phyloP scores from a whole-genome alignment of 2,797 vertebrate genomes.

The Gymnoscopelus microlampas region DNA sequence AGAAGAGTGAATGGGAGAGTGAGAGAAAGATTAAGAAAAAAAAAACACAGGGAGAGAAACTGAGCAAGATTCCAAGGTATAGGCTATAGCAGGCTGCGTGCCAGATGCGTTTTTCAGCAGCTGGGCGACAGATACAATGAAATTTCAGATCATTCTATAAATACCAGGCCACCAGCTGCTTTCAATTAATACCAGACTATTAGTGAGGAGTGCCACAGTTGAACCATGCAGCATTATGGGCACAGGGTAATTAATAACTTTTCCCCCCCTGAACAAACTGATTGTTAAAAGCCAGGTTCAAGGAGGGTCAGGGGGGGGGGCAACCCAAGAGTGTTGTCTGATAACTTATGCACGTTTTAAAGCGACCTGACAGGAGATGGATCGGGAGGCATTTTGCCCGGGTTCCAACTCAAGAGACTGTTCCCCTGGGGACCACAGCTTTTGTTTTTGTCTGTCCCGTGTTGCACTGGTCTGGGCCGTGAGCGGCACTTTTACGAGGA shows the following conservation, averaged over 20 bases:
- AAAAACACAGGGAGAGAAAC: slow-evolving; percentile 27
- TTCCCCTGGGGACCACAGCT: slow-evolving; percentile 22
- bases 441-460: slow-evolving; percentile 57
- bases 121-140: slow-evolving; percentile 84
- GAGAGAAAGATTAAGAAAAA: slow-evolving; percentile 23
- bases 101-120: slow-evolving; percentile 83
- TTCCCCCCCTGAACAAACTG: slow-evolving; percentile 41
- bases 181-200: slow-evolving; percentile 81
- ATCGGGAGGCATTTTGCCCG: slow-evolving; percentile 49
- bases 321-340: slow-evolving; percentile 19
- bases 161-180: slow-evolving; percentile 83
- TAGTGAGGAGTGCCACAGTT: slow-evolving; percentile 75
- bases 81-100: slow-evolving; percentile 62
- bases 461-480: slow-evolving; percentile 50
- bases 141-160: slow-evolving; percentile 87
- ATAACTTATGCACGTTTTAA: slow-evolving; percentile 57
- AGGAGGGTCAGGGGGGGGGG: slow-evolving; percentile 21
- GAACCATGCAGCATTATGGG: slow-evolving; percentile 61
- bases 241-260: slow-evolving; percentile 67
- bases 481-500: slow-evolving; percentile 45
- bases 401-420: slow-evolving; percentile 19
- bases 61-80: slow-evolving; percentile 59
- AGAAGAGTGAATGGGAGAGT: slow-evolving; percentile 26
- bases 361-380: slow-evolving; percentile 56
- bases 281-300: slow-evolving; percentile 28